Percentiles rank a stretch among this genome's conserved stretches.
Conservation (phyloP, 2,888 invertebrate species). For the Eupithecia vulgata region DNA sequence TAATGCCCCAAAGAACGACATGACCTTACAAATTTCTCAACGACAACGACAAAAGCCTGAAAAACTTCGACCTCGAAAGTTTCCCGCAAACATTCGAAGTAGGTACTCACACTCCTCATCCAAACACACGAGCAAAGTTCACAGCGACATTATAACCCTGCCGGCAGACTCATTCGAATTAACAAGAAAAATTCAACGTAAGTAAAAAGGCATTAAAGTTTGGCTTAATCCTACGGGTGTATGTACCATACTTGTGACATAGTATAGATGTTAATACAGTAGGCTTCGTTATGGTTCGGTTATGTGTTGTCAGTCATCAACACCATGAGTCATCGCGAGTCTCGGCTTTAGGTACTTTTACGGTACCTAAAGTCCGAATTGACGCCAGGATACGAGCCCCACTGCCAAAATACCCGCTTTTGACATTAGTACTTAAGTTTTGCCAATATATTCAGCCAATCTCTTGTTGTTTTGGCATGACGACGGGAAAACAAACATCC, state of each 20-base stretch:
- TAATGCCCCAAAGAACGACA: background rate
- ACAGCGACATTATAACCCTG: constrained; percentile 27
- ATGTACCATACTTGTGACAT: constrained; percentile 11
- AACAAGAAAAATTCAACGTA: constrained; percentile 40
- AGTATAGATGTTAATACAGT: constrained; percentile 6
- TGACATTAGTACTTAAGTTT: too few species aligned
- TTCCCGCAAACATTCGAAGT: constrained; percentile 24
- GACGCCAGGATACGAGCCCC: too few species aligned
- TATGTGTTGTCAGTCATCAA: background rate
- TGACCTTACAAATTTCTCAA: background rate
- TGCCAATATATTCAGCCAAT: too few species aligned
- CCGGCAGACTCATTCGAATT: constrained; percentile 34
- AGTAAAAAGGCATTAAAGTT: constrained; percentile 53
- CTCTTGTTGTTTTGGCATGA: too few species aligned
- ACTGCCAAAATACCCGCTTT: too few species aligned
- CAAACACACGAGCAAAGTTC: constrained; percentile 32
- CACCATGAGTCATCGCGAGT: too few species aligned
- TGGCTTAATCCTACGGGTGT: constrained; percentile 50
- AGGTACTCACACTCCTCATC: constrained; percentile 23
- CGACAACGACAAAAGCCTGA: constrained; percentile 10
- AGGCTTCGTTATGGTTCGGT: background rate
- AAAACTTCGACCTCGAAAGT: constrained; percentile 23
- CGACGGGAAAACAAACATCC: too few species aligned
- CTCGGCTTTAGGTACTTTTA: too few species aligned
- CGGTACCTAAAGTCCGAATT: too few species aligned